Base-by-base conservation (phyloP, 2,113 vertebrate genomes). In the Sylvietta virens region DNA sequence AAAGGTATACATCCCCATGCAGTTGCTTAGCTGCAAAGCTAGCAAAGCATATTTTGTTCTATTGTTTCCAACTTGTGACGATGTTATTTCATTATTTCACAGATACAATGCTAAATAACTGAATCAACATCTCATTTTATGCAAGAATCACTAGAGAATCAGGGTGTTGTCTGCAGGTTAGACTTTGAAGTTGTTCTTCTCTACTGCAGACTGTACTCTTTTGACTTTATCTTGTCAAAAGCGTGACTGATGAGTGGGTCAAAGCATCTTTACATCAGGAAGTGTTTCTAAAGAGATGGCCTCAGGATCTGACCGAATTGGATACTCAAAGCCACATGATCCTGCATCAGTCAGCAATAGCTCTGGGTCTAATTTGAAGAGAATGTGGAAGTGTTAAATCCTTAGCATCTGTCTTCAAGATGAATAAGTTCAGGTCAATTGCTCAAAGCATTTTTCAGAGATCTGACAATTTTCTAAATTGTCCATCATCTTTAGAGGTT, bases 401-500 rank as follows among this genome's bases (percentile, higher is more conserved):
- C 61, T 92, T 81, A 89, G 79, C 91, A 95, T 96, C 87, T 78
- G 64, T 97, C 94, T 95, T 85, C 70, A 64, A 67, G 91, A 93
- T 65, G 81, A 94, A 93, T 74, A 96, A 95, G 90, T 92, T 78
- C 15, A 6, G 58, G 92, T 93, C 96, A 91, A 94, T 97, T 94
- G 85, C 88, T 86, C 53, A 77, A 95, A 96, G 94, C 70, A 88
- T 95, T 96, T 95, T 77, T 86, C 89, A 95, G 65, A 81, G 89
- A 95, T 95, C 84, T 95, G 91, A 94, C 91, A 90, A 92, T 95
- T 95, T 96, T 93, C 86, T 90, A 96, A 95, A 96, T 97, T 95
- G 92, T 95, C 88, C 79, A 81, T 96, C 88, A 91, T 94, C 85
- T 95, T 93, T 96, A 95, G 92, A 80, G 39, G 77, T 85, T 67